A percentile compares a stretch with the other conserved stretches of the same genome.
phyloP scores from a whole-genome alignment of 1,140 invertebrate genomes.

The Trachelipus rathkii region DNA sequence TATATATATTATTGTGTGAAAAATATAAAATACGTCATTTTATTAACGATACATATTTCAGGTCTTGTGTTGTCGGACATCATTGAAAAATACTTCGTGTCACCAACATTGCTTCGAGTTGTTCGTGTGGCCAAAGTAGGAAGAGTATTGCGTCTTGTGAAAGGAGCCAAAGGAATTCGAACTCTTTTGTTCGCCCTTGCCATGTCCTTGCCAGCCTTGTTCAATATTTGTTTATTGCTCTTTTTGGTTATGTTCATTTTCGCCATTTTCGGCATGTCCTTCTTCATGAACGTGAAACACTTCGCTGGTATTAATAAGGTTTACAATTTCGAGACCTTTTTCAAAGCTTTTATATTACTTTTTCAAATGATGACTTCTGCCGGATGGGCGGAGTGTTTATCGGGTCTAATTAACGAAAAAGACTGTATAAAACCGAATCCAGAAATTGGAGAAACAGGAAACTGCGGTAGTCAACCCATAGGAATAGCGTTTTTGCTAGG shows the following conservation, averaged over 20 bases:
- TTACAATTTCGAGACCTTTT: constrained; percentile 98
- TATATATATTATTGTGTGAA: no score
- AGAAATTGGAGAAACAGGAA: constrained; percentile 77
- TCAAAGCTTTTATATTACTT: constrained; percentile 93
- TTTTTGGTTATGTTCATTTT: constrained; percentile 99
- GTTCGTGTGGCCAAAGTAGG: constrained; percentile 97
- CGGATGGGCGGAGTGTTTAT: constrained; percentile 92
- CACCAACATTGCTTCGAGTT: constrained; percentile 91
- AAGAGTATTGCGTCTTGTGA: constrained; percentile 90
- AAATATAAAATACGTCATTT: no score
- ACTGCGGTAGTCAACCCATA: constrained; percentile 87
- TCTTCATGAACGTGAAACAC: constrained; percentile 96
- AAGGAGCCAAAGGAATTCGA: constrained; percentile 94
- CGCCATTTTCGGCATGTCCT: constrained; percentile 98
- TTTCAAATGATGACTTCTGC: constrained; percentile 98
- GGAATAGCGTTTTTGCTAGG: constrained; percentile 91
- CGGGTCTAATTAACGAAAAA: constrained; percentile 92
- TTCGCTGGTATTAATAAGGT: constrained; percentile 85
- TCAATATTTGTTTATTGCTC: constrained; percentile 96
- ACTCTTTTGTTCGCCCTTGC: constrained; percentile 94
- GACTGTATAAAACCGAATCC: constrained; percentile 82
- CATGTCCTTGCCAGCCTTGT: constrained; percentile 94
- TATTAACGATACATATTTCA: constrained; percentile 52
- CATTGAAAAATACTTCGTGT: constrained; percentile 96
- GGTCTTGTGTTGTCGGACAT: constrained; percentile 92